phyloP scores from a whole-genome alignment of 2,888 invertebrate species.

The Calliphora vomitoria region DNA sequence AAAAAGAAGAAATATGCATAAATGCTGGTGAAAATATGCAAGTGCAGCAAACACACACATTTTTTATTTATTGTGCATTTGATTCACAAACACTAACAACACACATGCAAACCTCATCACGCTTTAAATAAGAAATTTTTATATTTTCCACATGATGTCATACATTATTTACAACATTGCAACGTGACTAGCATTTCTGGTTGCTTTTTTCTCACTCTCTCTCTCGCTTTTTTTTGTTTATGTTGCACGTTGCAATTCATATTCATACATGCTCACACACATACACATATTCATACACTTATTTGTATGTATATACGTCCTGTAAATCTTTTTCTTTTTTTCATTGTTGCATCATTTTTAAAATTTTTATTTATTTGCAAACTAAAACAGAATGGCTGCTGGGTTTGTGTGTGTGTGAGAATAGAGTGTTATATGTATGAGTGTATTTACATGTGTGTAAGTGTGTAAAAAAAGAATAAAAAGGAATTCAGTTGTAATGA shows the following conservation, averaged over 20 bases:
- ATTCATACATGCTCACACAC: conserved; percentile 29
- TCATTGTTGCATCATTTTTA: conserved; percentile 36
- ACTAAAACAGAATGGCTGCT: conserved; percentile 8
- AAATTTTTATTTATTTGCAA: conserved; percentile 60
- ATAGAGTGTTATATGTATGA: neutral
- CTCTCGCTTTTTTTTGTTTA: conserved; percentile 22
- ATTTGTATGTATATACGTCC: conserved; percentile 17
- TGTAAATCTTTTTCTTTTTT: conserved; percentile 19
- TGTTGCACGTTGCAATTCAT: conserved; percentile 61
- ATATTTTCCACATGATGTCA: conserved; percentile 74
- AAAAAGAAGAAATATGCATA: conserved; percentile 31
- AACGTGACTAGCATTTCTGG: conserved; percentile 70
- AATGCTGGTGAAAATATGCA: conserved; percentile 52
- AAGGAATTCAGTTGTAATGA: conserved; percentile 39
- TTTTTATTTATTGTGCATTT: conserved; percentile 57
- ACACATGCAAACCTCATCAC: conserved; percentile 60
- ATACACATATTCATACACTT: neutral
- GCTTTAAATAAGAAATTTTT: conserved; percentile 67
- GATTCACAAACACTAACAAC: conserved; percentile 9
- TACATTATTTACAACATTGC: conserved; percentile 74
- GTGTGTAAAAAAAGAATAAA: conserved; percentile 17
- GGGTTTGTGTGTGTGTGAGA: neutral
- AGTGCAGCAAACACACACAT: conserved; percentile 16
- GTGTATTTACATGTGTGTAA: too few relatives aligned
- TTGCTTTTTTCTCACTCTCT: neutral